Percentiles rank a stretch among this genome's conserved stretches.
Evolutionary conservation across 2,888 invertebrate genomes (phyloP).

Genomic region (Chrysotoxum bicinctum): DNA sequence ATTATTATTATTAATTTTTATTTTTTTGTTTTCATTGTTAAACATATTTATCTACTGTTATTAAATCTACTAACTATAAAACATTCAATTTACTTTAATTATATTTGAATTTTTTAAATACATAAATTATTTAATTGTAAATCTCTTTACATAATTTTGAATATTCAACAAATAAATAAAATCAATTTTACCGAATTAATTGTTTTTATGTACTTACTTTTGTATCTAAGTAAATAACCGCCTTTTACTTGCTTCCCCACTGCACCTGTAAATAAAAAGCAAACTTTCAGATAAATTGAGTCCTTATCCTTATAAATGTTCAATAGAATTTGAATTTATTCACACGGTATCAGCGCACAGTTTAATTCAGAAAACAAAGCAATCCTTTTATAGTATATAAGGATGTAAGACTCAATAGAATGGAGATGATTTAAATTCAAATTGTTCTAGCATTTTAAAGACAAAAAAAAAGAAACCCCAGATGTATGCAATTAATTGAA

Average conservation of each 20-base stretch:
- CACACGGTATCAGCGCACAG: neutral
- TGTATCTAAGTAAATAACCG: constrained; percentile 88
- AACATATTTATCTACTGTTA: no score
- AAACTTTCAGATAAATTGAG: neutral
- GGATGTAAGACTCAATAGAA: neutral
- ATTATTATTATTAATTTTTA: no score
- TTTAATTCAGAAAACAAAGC: neutral
- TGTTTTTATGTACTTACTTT: constrained; percentile 85
- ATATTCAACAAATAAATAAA: no score
- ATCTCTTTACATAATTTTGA: no score
- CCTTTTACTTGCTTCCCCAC: constrained; percentile 88
- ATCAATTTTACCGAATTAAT: no score
- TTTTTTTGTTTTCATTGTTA: no score
- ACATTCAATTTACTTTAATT: no score
- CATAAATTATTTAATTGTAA: no score
- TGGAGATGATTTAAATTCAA: neutral
- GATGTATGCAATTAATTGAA: constrained; percentile 50
- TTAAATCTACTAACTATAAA: no score
- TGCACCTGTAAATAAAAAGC: constrained; percentile 81
- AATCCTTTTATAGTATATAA: neutral
- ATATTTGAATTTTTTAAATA: no score
- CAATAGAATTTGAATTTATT: constrained; percentile 9
- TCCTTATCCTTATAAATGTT: neutral
- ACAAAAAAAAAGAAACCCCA: constrained; percentile 15
- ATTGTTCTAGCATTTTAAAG: neutral